A percentile compares a stretch with the other conserved stretches of the same genome.
phyloP scores from a whole-genome alignment of 1,140 invertebrate genomes.

The Ptiloglossa arizonensis region DNA sequence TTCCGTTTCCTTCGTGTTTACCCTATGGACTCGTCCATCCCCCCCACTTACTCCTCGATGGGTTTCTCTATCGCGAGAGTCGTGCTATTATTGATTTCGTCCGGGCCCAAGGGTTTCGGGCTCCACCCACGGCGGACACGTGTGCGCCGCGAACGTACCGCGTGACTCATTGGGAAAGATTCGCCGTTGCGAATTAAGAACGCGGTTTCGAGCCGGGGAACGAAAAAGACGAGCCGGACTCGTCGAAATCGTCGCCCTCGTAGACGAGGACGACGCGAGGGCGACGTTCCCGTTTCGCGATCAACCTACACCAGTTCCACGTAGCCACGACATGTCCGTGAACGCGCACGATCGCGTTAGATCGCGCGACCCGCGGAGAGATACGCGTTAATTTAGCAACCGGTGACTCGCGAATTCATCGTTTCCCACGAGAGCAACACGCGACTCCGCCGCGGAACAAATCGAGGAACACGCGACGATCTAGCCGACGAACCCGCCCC shows the following conservation, averaged over 20 bases:
- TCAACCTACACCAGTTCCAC: no score
- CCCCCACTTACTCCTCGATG: no score
- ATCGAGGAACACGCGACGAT: no score
- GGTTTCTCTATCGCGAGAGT: constrained; percentile 2
- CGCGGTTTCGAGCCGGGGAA: not conserved
- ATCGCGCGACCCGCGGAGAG: not conserved
- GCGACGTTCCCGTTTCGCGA: no score
- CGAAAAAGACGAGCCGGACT: no score
- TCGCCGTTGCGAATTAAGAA: constrained; percentile 27
- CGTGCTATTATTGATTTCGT: constrained; percentile 70
- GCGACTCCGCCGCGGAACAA: no score
- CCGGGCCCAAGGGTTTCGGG: constrained; percentile 58
- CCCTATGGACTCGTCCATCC: constrained; percentile 20
- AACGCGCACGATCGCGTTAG: no score
- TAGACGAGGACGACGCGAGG: no score
- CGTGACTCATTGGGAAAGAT: constrained; percentile 39
- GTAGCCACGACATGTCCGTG: no score
- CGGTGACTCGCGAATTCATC: not conserved
- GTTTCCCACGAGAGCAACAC: constrained; percentile 15
- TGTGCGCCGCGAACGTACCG: no score
- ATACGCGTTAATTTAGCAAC: constrained; percentile 26
- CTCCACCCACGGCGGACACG: constrained; percentile 24
- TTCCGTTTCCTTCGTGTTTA: not conserved
- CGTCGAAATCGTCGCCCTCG: no score
- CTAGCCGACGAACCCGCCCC: no score